Percentiles rank a stretch among this genome's conserved stretches.
Evolutionary conservation across 2,797 vertebrate genomes (phyloP).

Genomic region (Phrynocephalus forsythii): DNA sequence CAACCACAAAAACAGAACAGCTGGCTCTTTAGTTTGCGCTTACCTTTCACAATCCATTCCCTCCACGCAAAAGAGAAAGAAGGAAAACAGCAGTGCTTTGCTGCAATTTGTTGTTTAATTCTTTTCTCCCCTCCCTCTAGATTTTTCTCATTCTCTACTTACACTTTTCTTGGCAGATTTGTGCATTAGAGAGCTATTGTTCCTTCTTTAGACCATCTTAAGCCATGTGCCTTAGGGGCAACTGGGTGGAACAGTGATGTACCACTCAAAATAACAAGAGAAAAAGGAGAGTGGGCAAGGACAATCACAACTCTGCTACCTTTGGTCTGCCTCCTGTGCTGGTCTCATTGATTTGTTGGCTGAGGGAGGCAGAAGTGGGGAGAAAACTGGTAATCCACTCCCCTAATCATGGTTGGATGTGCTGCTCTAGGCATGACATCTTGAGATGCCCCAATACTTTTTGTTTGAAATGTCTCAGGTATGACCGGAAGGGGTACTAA

Average conservation of each 20-base stretch:
- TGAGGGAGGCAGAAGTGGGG: not conserved
- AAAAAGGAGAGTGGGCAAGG: not conserved
- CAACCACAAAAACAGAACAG: constrained; percentile 39
- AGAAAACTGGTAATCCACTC: not conserved
- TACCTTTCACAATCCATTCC: constrained; percentile 48
- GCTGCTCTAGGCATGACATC: not conserved
- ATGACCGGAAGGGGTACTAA: too few relatives aligned
- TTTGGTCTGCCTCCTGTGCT: not conserved
- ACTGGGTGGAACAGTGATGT: not conserved
- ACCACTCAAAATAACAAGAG: not conserved
- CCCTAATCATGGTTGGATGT: not conserved
- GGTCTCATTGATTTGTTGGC: not conserved
- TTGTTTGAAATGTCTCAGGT: not conserved
- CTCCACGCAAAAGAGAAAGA: constrained; percentile 29
- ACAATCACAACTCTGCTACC: not conserved
- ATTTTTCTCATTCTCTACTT: not conserved
- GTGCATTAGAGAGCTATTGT: constrained; percentile 16
- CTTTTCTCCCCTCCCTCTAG: not conserved
- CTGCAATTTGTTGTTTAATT: constrained; percentile 19
- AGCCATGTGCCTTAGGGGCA: not conserved
- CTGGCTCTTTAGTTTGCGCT: constrained; percentile 24
- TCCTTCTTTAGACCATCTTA: not conserved
- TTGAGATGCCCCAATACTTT: not conserved
- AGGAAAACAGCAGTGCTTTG: not conserved
- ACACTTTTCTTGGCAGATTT: constrained; percentile 38